Conservation (phyloP, 2,888 invertebrate species). For the Hydrotaea cyrtoneurina region DNA sequence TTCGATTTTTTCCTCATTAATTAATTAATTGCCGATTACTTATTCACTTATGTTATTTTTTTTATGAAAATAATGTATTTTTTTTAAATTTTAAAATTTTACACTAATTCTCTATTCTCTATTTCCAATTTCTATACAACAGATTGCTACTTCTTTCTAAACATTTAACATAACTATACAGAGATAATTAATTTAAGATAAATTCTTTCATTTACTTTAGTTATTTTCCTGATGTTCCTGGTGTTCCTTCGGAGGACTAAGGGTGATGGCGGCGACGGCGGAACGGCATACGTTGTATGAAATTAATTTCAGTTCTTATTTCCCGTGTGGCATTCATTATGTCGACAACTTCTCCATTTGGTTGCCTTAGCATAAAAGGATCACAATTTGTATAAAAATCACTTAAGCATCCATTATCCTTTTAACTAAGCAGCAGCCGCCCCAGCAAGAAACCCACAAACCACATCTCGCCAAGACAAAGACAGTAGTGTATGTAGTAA, state of each 20-base stretch:
- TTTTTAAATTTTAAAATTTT: too few relatives aligned
- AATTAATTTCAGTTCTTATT: slow-evolving; percentile 69
- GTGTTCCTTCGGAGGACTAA: too few relatives aligned
- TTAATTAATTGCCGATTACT: too few relatives aligned
- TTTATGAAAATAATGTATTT: too few relatives aligned
- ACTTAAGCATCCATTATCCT: slow-evolving; percentile 70
- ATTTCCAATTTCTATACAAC: not conserved
- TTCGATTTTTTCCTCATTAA: too few relatives aligned
- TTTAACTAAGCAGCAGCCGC: slow-evolving; percentile 56
- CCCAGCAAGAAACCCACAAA: slow-evolving; percentile 24
- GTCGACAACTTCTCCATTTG: slow-evolving; percentile 61
- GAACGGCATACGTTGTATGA: slow-evolving; percentile 68
- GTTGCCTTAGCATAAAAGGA: slow-evolving; percentile 52
- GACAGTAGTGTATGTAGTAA: not conserved
- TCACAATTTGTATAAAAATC: slow-evolving; percentile 49
- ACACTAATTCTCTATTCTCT: too few relatives aligned
- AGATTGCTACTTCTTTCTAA: not conserved
- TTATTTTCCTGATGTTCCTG: too few relatives aligned
- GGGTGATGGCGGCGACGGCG: too few relatives aligned
- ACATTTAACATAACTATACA: slow-evolving; percentile 47
- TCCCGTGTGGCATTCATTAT: slow-evolving; percentile 69
- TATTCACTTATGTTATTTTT: too few relatives aligned
- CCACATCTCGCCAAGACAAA: slow-evolving; percentile 29
- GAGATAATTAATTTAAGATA: slow-evolving; percentile 62
- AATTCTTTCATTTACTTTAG: slow-evolving; percentile 46